Percentiles rank a stretch among this genome's conserved stretches.
Evolutionary conservation across 2,797 vertebrate genomes (phyloP).

Genomic region (Pristis pectinata): DNA sequence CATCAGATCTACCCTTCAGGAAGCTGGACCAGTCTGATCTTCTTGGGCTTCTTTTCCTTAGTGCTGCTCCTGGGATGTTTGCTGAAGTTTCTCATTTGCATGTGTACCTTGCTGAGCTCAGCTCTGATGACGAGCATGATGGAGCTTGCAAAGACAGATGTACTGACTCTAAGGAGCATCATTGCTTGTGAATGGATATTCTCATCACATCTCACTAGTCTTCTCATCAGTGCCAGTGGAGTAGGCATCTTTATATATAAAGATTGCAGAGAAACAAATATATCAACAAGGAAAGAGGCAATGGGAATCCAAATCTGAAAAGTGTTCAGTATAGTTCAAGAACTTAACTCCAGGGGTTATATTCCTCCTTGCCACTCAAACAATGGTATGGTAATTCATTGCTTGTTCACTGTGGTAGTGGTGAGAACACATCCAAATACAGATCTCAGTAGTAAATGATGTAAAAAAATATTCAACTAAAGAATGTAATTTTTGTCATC

Average conservation of each 20-base stretch:
- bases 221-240: slow-evolving; percentile 32
- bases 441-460: neutral
- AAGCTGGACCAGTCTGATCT: slow-evolving; percentile 63
- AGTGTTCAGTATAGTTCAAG: neutral
- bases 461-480: neutral
- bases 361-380: too few species aligned
- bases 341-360: neutral
- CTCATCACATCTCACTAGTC: neutral
- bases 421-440: too few species aligned
- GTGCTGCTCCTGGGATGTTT: slow-evolving; percentile 57
- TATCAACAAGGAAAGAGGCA: neutral
- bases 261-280: neutral
- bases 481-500: neutral
- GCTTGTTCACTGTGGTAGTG: neutral
- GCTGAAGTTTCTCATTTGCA: slow-evolving; percentile 50
- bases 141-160: slow-evolving; percentile 49
- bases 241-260: neutral
- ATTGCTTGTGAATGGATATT: neutral
- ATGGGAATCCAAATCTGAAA: neutral
- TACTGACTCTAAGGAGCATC: slow-evolving; percentile 49
- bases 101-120: slow-evolving; percentile 52
- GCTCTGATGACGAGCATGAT: slow-evolving; percentile 55
- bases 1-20: slow-evolving; percentile 50
- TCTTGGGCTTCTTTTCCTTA: slow-evolving; percentile 60
- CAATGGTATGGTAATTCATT: neutral